Base-by-base conservation (phyloP, 2,113 vertebrate genomes). In the Channa argus region DNA sequence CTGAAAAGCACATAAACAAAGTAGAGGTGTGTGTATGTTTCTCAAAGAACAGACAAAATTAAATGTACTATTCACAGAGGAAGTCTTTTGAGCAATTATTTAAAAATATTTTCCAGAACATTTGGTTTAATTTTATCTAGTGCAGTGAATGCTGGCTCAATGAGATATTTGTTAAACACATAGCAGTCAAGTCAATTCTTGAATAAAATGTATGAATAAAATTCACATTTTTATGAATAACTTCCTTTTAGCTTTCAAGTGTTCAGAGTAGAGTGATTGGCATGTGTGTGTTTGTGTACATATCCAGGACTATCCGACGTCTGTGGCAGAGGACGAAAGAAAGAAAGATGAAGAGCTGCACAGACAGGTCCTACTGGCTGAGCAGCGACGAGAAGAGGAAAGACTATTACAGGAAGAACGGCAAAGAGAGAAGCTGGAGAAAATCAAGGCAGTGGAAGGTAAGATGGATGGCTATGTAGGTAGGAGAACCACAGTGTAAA, bases 401-500 rank as follows among this genome's bases (percentile, higher is more conserved):
- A 94, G 95, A 81, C 90, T 97, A 73, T 91, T 95, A 6, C 96
- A 96, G 83, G 97, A 98, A 50, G 96, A 98, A 82, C 93, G 95
- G 9, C 96, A 97, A 74, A 91, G 95, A 59, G 97, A 97, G 76
- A 92, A 97, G 92, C 92, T 95, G 69, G 97, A 99, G 80, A 96
- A 95, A 74, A 95, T 97, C 74, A 97, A 96, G 92, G 97, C 98
- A 1, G 97, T 96, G 45, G 97, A 99, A 93, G 98, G 98, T 98
- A 91, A 85, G 79, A 95, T 95, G 86, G 63, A 78, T 64, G 58
- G 33, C 39, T 14, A 15, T 12, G 0, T 41, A 45, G 6, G 76
- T 4, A 12, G 11, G 15, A 49, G 51, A 38, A 11, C 34, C 15
- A 39, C 41, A 46, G 38, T 54, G 8, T 5, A n/a, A 46, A 71